Base-by-base conservation (phyloP, 2,797 vertebrate genomes). In the Myiothlypis chrysogaster region DNA sequence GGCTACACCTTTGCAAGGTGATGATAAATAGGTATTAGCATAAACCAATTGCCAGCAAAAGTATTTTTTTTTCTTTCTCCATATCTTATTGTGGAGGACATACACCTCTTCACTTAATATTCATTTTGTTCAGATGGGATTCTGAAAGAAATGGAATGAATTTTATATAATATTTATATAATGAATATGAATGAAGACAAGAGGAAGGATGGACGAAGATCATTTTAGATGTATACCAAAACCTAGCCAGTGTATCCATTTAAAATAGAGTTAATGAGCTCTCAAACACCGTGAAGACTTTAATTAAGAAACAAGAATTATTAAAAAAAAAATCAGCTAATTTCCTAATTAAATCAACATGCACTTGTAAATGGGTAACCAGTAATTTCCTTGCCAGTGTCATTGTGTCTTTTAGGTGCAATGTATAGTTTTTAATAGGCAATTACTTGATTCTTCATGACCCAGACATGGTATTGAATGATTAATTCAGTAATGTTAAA, bases 271-370 rank as follows among this genome's bases (percentile, higher is more conserved):
- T 52, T 91, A 81, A 78, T 94, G 90, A 83, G 35, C 52, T 85
- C 60, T 89, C 55, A 87, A 79, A 76, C 24, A 83, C 72, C 4
- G 0, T 86, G 65, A 93, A 92, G 60, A 23, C 34, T 90, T 96
- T 94, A 96, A 96, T 96, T 93, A 95, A 95, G 66, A 89, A 96
- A 79, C 35, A 66, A 72, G 39, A 41, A 77, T 75, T 49, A 10
- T 35, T n/a, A 55, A 35, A 81, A 85, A 88, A 69, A 52, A 46
- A 69, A 34, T 2, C 24, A 43, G 14, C 39, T 94, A 68, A 91
- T 94, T 93, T 89, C 78, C 46, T 96, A 96, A 94, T 96, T 93
- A 96, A 96, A 95, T 93, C 60, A 83, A 87, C 83, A 77, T 47
- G 17, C 27, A 57, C 34, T 76, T 92, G 49, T 93, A 93, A 95